These are phyloP conservation scores for Trachelus tabidus DNA, from an alignment of 2,888 invertebrate genomes.

Conservation along the genomic window DNA sequence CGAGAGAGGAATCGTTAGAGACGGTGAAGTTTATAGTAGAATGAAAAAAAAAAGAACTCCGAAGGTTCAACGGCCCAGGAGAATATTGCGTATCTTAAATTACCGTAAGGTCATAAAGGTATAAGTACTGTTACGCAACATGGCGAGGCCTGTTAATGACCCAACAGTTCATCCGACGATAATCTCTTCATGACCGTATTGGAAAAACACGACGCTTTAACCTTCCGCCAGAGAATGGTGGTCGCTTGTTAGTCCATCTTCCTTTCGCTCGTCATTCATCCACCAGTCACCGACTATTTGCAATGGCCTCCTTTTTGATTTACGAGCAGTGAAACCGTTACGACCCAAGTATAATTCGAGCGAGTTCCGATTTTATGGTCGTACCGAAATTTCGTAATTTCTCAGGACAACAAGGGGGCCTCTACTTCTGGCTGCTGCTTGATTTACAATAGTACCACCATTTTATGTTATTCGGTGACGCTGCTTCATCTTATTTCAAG, in stretches of 20 bases:
- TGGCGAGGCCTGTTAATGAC: constrained; percentile 21
- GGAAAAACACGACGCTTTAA: background rate
- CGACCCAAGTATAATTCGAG: constrained; percentile 12
- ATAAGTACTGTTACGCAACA: constrained; percentile 27
- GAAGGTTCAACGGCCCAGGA: background rate
- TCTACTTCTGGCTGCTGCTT: background rate
- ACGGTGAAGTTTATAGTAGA: background rate
- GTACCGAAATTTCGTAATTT: constrained; percentile 26
- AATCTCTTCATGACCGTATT: background rate
- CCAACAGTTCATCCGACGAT: background rate
- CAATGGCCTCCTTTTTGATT: background rate
- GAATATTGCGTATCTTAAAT: background rate
- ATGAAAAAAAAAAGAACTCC: background rate
- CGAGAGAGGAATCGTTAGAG: background rate
- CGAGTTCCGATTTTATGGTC: constrained; percentile 13
- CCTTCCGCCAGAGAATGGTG: background rate
- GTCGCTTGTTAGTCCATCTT: background rate
- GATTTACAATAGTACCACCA: background rate
- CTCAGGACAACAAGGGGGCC: background rate
- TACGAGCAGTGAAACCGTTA: background rate
- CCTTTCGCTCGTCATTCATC: background rate
- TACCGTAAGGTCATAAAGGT: constrained; percentile 21
- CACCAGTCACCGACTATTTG: background rate
- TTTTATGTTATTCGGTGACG: background rate
- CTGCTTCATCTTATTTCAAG: background rate